A percentile compares a stretch with the other conserved stretches of the same genome.
These are phyloP conservation scores for Arrhopalites spinosus DNA, from an alignment of 2,888 invertebrate species.

Conservation along the genomic window DNA sequence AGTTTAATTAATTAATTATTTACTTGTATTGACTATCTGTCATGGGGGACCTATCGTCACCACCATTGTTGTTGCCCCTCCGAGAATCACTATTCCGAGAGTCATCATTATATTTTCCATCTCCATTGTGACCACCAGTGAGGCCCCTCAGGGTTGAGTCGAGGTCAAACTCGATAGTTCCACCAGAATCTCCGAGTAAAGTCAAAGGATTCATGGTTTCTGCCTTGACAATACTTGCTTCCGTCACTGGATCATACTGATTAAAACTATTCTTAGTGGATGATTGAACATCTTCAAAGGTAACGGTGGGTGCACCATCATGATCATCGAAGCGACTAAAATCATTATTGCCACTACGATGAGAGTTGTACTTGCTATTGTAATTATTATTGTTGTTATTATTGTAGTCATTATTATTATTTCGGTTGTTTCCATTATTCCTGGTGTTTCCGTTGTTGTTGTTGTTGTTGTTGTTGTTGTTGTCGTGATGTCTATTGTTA, in stretches of 20 bases:
- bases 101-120: neutral
- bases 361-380: neutral
- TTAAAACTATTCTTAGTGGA: conserved; percentile 28
- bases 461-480: conserved; percentile 5
- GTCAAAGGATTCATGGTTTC: conserved; percentile 24
- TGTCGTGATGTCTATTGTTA: neutral
- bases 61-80: neutral
- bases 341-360: neutral
- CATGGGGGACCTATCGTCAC: neutral
- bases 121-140: neutral
- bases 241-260: conserved; percentile 23
- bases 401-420: neutral
- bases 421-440: neutral
- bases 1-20: no score
- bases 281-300: conserved; percentile 9
- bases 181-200: conserved; percentile 13
- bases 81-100: neutral
- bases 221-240: conserved; percentile 26
- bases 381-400: conserved; percentile 1
- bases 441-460: neutral
- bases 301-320: conserved; percentile 3
- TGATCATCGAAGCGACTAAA: conserved; percentile 28
- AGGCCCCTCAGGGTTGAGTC: conserved; percentile 10
- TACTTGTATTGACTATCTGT: no score
- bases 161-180: conserved; percentile 34